Base-by-base conservation (phyloP, 2,888 invertebrate species). In the Euzetes globulus region DNA sequence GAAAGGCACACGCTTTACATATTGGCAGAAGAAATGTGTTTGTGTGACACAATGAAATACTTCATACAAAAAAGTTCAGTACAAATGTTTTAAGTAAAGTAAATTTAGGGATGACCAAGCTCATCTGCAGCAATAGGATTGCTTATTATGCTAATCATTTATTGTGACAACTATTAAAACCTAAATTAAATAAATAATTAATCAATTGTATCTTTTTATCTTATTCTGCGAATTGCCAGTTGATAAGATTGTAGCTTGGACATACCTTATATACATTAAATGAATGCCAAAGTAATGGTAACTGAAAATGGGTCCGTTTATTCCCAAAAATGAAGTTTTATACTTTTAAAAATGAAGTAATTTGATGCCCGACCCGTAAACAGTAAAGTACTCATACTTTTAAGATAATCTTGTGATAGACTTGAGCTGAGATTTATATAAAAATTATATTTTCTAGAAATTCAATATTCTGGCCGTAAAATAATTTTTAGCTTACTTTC, bases 1-100 rank as follows among this genome's bases (percentile, higher is more conserved):
- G n/a, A n/a, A n/a, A 65, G 63, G 37, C 63, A 65, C 63, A 70
- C 70, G 70, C 70, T 70, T 70, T 70, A 37, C 19, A 70, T 70
- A 47, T 27, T 60, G 25, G 17, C 19, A 41, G 6, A 41, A 13
- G 11, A 11, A 45, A 22, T 22, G 11, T 33, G 41, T n/a, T 15
- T 41, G 37, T 15, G 27, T 15, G 45, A 47, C 7, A 37, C 41
- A 70, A 70, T 41, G 41, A 70, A 70, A 70, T 47, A 70, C 25
- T 70, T 70, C n/a, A 13, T 33, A 63, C 27, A 63, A 60, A 60
- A n/a, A 27, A 15, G 27, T 37, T 33, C 63, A 63, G 41, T 65
- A 65, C 41, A 65, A 65, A 65, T 65, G 41, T 65, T 37, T 65
- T 65, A 65, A 65, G n/a, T 63, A 33, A 65, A 65, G 15, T 11